A percentile compares a stretch with the other conserved stretches of the same genome.
These are phyloP conservation scores for Gulo gulo DNA, from an alignment of 2,113 vertebrate genomes.

Conservation along the genomic window DNA sequence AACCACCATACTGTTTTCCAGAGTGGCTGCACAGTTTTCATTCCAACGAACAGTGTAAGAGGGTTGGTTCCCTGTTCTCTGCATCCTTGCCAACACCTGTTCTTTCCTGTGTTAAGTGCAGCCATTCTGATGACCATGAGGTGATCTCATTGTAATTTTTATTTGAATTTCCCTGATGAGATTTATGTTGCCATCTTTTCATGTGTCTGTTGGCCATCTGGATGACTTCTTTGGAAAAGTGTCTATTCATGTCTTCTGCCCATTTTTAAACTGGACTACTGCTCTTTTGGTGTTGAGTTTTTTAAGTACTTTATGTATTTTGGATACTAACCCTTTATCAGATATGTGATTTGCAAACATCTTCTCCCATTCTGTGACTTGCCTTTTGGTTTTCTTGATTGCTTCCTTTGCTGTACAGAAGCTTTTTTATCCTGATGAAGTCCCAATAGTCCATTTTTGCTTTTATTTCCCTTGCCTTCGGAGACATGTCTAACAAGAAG, in stretches of 20 bases:
- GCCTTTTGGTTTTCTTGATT: not conserved
- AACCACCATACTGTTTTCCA: not conserved
- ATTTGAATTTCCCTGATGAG: not conserved
- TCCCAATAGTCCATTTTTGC: not conserved
- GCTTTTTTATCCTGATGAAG: not conserved
- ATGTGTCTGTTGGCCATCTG: not conserved
- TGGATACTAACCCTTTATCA: not conserved
- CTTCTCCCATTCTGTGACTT: not conserved
- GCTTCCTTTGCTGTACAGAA: not conserved
- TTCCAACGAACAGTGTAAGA: not conserved
- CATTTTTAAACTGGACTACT: not conserved
- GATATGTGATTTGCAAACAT: not conserved
- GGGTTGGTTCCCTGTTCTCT: not conserved
- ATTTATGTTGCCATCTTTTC: not conserved
- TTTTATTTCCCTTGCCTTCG: not conserved
- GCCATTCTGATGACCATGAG: not conserved
- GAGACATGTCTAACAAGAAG: not conserved
- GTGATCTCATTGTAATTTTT: not conserved
- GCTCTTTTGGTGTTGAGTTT: not conserved
- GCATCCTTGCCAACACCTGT: not conserved
- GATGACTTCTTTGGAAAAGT: not conserved
- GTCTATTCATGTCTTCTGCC: not conserved
- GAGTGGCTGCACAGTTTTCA: not conserved
- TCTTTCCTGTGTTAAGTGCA: not conserved
- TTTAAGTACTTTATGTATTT: not conserved